These are phyloP conservation scores for Harpalus rubripes DNA, from an alignment of 2,888 invertebrate species.

Conservation along the genomic window DNA sequence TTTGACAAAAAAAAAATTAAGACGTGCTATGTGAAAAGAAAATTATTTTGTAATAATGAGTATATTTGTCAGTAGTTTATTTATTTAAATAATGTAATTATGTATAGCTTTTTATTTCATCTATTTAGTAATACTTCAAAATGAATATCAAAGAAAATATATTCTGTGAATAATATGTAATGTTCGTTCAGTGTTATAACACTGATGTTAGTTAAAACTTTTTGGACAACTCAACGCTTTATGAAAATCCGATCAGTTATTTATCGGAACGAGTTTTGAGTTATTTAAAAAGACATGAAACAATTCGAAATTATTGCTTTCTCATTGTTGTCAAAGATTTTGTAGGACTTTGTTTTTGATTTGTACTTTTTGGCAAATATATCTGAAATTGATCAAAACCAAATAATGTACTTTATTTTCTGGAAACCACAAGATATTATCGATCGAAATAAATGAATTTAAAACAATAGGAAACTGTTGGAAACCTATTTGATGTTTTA, in stretches of 20 bases:
- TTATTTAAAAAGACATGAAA: constrained; percentile 24
- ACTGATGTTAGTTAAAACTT: constrained; percentile 43
- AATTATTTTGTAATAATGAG: constrained; percentile 55
- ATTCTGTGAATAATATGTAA: constrained; percentile 65
- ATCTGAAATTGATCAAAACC: constrained; percentile 49
- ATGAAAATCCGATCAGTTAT: constrained; percentile 17
- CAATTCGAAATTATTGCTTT: constrained; percentile 60
- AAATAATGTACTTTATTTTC: neutral
- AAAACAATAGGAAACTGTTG: neutral
- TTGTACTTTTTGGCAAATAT: constrained; percentile 58
- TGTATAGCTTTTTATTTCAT: constrained; percentile 61
- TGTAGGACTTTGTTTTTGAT: constrained; percentile 44
- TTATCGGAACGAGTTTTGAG: constrained; percentile 8
- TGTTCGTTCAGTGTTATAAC: constrained; percentile 57
- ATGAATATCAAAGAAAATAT: constrained; percentile 60
- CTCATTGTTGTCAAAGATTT: constrained; percentile 47
- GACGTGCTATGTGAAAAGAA: constrained; percentile 56
- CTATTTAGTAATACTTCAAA: constrained; percentile 60
- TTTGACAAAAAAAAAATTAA: constrained; percentile 59
- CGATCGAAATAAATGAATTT: too few species aligned
- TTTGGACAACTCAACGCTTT: neutral
- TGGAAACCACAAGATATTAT: too few species aligned
- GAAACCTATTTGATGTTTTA: neutral
- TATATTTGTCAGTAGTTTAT: constrained; percentile 58
- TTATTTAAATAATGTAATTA: constrained; percentile 62